Conservation (phyloP, 1,140 invertebrate species). For the Adelges cooleyi region DNA sequence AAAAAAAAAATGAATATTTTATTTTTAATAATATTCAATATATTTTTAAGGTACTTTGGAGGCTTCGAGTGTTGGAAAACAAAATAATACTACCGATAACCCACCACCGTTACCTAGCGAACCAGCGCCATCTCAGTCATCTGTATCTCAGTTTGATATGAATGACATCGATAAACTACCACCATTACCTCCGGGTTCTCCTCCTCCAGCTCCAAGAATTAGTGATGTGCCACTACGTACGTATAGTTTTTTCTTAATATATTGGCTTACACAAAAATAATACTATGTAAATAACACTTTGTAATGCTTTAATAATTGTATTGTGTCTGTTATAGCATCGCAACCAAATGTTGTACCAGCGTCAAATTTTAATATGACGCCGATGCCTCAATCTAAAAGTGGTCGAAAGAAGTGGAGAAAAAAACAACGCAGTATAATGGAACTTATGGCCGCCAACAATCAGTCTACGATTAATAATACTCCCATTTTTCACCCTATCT, state of each 20-base stretch:
- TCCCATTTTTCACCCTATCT: neutral
- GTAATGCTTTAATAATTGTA: no score
- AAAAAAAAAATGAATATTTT: neutral
- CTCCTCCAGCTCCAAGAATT: neutral
- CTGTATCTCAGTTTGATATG: neutral
- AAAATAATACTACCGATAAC: neutral
- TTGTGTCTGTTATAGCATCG: neutral
- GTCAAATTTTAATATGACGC: neutral
- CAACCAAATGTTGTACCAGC: neutral
- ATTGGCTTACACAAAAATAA: no score
- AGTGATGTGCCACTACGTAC: slow-evolving; percentile 22
- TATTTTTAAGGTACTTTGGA: neutral
- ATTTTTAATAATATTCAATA: neutral
- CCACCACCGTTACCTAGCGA: slow-evolving; percentile 1
- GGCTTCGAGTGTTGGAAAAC: neutral
- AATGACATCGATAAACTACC: slow-evolving; percentile 23
- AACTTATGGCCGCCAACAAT: neutral
- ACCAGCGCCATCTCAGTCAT: neutral
- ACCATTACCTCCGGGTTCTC: slow-evolving; percentile 18
- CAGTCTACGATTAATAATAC: neutral
- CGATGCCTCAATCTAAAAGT: slow-evolving; percentile 22
- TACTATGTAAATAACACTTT: no score
- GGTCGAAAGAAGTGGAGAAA: slow-evolving; percentile 19
- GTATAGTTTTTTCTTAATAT: neutral
- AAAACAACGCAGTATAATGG: slow-evolving; percentile 10